These are phyloP conservation scores for Platynereis dumerilii DNA, from an alignment of 2,888 invertebrate genomes.

Conservation along the genomic window DNA sequence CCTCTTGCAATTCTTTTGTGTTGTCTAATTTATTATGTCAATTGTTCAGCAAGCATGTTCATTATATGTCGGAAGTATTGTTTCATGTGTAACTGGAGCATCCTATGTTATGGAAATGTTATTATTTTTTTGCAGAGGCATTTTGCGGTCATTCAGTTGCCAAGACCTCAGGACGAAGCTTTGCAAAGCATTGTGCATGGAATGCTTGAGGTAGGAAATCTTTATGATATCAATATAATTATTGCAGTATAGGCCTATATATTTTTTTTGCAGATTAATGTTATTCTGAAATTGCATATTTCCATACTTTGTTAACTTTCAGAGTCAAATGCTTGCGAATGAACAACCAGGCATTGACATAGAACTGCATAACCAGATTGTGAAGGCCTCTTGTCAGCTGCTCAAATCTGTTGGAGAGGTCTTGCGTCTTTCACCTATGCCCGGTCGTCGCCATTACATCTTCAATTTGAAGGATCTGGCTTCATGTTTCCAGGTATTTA, in stretches of 20 bases:
- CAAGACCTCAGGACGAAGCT: conserved; percentile 53
- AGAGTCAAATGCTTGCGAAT: conserved; percentile 48
- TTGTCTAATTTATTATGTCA: too few relatives aligned
- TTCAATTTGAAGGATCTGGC: conserved; percentile 60
- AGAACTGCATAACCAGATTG: conserved; percentile 57
- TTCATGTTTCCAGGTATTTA: conserved; percentile 58
- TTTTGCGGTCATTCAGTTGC: conserved; percentile 60
- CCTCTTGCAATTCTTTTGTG: too few relatives aligned
- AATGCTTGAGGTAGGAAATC: conserved; percentile 54
- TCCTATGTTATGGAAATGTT: too few relatives aligned
- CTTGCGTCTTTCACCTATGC: conserved; percentile 56
- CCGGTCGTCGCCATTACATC: conserved; percentile 60
- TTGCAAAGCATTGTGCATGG: conserved; percentile 57
- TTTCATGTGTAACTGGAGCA: too few relatives aligned
- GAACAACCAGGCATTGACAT: conserved; percentile 57
- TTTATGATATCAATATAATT: neutral
- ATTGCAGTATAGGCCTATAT: too few relatives aligned
- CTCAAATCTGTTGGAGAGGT: conserved; percentile 53
- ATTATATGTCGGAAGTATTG: too few relatives aligned
- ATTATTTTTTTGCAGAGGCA: conserved; percentile 53
- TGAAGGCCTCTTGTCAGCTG: conserved; percentile 57
- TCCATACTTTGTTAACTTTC: too few relatives aligned
- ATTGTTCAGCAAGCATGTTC: too few relatives aligned
- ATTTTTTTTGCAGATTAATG: too few relatives aligned
- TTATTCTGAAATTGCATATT: too few relatives aligned